phyloP scores from a whole-genome alignment of 2,888 invertebrate genomes.

The Troides aeacus region DNA sequence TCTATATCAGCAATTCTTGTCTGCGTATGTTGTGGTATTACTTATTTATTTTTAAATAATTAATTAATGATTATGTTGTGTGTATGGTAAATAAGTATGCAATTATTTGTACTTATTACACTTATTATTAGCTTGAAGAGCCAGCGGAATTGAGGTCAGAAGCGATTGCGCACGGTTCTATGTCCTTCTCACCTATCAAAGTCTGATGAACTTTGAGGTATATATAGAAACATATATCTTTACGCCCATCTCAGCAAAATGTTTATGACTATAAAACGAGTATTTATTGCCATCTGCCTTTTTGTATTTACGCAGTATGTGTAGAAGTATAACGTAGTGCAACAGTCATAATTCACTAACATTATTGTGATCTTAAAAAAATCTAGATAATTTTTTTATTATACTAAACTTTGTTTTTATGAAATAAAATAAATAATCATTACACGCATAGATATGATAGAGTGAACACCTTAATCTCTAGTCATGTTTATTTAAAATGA shows the following conservation, averaged over 20 bases:
- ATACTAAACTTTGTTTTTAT: not conserved
- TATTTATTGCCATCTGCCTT: not conserved
- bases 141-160: slow-evolving; percentile 7
- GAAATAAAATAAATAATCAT: not conserved
- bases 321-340: not conserved
- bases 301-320: slow-evolving; percentile 2
- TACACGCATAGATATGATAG: not conserved
- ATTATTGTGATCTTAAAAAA: not conserved
- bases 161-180: slow-evolving; percentile 8
- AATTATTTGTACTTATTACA: not conserved
- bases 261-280: slow-evolving; percentile 3
- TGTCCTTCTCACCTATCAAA: slow-evolving; percentile 17
- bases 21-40: not conserved
- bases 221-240: not conserved
- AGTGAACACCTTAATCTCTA: not conserved
- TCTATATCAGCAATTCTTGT: no score
- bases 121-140: slow-evolving; percentile 14
- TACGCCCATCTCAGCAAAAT: not conserved
- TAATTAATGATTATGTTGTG: slow-evolving; percentile 3
- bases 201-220: slow-evolving; percentile 19
- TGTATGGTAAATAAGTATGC: not conserved
- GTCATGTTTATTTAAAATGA: not conserved
- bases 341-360: not conserved
- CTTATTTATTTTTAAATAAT: slow-evolving; percentile 3
- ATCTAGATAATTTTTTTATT: not conserved